phyloP scores from a whole-genome alignment of 2,797 vertebrate species.

The Kryptopterus vitreolus region DNA sequence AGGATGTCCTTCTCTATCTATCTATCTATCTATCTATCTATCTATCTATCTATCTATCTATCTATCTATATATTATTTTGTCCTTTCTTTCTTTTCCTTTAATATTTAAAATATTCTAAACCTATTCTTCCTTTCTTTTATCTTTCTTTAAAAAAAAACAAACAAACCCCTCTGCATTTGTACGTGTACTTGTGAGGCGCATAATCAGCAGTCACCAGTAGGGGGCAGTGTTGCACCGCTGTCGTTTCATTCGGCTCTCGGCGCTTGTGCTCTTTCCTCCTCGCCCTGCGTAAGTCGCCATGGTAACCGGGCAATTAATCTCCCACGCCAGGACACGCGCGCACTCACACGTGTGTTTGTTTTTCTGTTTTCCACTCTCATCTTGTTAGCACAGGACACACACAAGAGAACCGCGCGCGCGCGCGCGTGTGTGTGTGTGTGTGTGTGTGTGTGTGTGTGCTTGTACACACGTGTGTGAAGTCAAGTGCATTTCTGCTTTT shows the following conservation, averaged over 20 bases:
- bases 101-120: not conserved
- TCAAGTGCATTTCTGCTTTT: not conserved
- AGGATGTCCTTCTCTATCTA: not conserved
- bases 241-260: not conserved
- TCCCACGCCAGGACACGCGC: constrained; percentile 4
- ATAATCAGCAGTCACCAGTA: constrained; percentile 57
- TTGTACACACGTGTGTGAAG: not conserved
- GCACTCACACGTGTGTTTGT: not conserved
- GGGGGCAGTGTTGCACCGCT: constrained; percentile 73
- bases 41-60: not conserved
- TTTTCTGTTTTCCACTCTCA: not conserved
- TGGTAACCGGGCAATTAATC: constrained; percentile 29
- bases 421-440: not conserved
- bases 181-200: not conserved
- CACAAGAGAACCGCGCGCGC: not conserved
- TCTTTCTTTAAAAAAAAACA: no score
- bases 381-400: not conserved
- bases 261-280: not conserved
- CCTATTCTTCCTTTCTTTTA: not conserved
- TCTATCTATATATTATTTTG: no score
- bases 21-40: not conserved
- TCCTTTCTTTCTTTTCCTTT: not conserved
- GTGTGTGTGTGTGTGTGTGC: not conserved
- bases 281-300: not conserved
- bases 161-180: not conserved